Evolutionary conservation across 2,888 invertebrate species (phyloP), one percentile per base, ranked within the genome.

Genomic region (Endotricha flammealis): DNA sequence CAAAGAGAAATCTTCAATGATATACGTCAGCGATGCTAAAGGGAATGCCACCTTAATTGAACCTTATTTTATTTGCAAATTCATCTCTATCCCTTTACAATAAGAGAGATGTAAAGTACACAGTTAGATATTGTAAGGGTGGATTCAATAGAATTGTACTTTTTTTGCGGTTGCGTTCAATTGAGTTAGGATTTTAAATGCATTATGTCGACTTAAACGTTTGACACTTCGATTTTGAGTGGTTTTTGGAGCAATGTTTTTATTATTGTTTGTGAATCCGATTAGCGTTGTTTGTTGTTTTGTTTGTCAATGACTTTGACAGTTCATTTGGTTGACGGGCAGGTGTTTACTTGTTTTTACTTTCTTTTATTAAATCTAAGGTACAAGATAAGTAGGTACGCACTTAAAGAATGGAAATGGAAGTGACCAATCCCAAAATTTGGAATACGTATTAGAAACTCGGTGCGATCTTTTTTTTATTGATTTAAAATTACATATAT

Each of bases 171-270:
- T 62, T 54, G 48, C 52, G 51, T 50, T 59, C 46, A 48, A 82
- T 85, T 83, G 79, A 77, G 68, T 82, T 78, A 76, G 64, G 64
- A 71, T 67, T 70, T 61, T 61, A 50, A 60, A 66, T 53, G 71
- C 57, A 69, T 71, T 67, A 67, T 63, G 61, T 59, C 58, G 44
- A 41, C 46, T 57, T 50, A 53, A 48, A 29, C 36, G 48, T 68
- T 73, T 76, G 74, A 75, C 77, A 75, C 67, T 68, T 56, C 41
- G 51, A 38, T 29, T 60, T 64, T 46, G 50, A 47, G 56, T 48
- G 41, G 53, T 39, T 35, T 22, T 17, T 32, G 24, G 3, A 51
- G 40, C 42, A 64, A 57, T 76, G 71, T 79, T 80, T 77, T 70
- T 57, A 53, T 44, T 47, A 64, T 73, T 71, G 70, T 76, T 64